Conservation (phyloP, 2,113 vertebrate species). For the Actenoides hombroni region DNA sequence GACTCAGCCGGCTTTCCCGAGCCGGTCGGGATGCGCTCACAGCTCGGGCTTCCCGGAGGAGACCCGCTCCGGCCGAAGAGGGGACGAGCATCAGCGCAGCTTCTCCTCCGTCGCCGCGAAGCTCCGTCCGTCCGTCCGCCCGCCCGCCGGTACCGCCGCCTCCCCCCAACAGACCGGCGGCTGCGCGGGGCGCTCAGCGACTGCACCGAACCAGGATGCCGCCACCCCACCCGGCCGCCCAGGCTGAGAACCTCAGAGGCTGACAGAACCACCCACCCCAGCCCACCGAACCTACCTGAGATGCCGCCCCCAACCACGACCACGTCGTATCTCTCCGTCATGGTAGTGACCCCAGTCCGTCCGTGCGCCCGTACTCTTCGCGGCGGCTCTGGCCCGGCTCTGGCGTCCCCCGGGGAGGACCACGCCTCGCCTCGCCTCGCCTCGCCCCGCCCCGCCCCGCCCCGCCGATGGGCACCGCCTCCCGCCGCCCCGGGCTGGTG, state of each 20-base stretch:
- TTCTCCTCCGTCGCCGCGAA: background rate
- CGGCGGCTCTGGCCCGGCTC: background rate
- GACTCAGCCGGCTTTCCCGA: background rate
- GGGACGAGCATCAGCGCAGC: background rate
- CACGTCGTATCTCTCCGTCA: conserved; percentile 87
- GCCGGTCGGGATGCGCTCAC: background rate
- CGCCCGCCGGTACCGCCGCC: background rate
- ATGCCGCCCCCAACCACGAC: conserved; percentile 91
- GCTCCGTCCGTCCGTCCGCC: background rate
- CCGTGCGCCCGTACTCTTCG: background rate
- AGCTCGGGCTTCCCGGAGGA: background rate
- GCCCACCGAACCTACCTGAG: conserved; percentile 80
- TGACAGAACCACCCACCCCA: too few species aligned
- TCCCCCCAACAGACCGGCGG: background rate
- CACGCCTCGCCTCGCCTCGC: background rate
- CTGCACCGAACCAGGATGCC: background rate
- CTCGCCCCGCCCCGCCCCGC: background rate
- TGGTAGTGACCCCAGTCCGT: conserved; percentile 46
- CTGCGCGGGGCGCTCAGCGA: background rate
- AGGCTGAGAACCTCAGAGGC: background rate
- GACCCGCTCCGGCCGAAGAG: background rate
- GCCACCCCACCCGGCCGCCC: background rate
- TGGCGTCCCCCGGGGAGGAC: background rate
- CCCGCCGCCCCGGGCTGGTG: background rate
- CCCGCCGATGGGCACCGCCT: background rate